phyloP scores from a whole-genome alignment of 2,113 vertebrate genomes.

The Spheniscus mendiculus region DNA sequence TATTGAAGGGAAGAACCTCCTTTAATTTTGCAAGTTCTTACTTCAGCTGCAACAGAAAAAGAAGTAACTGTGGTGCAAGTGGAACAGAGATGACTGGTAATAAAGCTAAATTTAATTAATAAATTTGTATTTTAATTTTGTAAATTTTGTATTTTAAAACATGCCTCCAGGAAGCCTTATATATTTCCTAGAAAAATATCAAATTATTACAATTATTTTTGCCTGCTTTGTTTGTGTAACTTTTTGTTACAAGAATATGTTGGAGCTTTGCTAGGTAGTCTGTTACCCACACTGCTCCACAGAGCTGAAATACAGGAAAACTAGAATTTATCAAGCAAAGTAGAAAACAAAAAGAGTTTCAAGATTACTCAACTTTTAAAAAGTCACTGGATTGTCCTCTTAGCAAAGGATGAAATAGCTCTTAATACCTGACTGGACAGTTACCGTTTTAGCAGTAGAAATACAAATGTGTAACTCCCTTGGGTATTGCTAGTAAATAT shows the following conservation, averaged over 20 bases:
- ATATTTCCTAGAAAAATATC: neutral
- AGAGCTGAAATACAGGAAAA: constrained; percentile 3
- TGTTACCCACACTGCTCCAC: constrained; percentile 3
- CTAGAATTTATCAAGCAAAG: neutral
- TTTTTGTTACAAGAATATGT: neutral
- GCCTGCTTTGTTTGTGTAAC: neutral
- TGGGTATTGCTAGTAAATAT: constrained; percentile 16
- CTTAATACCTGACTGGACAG: constrained; percentile 4
- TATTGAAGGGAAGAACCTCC: neutral
- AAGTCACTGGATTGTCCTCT: constrained; percentile 12
- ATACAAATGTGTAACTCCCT: constrained; percentile 10
- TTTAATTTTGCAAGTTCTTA: constrained; percentile 18
- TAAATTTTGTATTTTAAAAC: neutral
- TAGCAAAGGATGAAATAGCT: constrained; percentile 24
- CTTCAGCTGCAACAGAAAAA: constrained; percentile 8
- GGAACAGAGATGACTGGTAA: neutral
- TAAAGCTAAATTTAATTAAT: neutral
- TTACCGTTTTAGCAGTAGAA: constrained; percentile 39
- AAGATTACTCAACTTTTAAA: neutral
- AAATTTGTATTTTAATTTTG: neutral
- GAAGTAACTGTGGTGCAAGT: neutral
- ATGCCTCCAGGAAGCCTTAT: neutral
- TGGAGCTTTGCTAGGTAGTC: neutral
- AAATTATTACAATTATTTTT: neutral
- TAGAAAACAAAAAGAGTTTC: neutral